Conservation (phyloP, 2,113 vertebrate genomes). For the Acanthochromis polyacanthus region DNA sequence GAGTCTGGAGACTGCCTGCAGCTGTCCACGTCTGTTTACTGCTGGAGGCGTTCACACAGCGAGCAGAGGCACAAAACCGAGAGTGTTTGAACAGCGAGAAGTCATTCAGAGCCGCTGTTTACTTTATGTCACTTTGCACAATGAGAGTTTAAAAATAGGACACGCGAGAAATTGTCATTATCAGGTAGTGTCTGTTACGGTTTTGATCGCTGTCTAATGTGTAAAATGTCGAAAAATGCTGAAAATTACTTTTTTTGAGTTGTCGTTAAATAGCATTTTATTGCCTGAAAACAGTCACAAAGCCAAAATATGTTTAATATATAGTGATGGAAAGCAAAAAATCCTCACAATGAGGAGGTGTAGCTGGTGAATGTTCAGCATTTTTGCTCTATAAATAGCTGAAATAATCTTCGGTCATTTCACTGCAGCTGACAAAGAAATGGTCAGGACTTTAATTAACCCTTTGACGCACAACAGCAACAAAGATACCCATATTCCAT, state of each 20-base stretch:
- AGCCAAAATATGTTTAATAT: neutral
- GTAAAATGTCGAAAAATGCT: neutral
- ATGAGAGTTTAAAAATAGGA: neutral
- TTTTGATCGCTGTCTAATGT: neutral
- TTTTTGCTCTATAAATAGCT: too few relatives aligned
- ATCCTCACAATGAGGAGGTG: neutral
- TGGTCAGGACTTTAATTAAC: too few relatives aligned
- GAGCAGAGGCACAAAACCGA: conserved; percentile 19
- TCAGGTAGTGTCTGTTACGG: neutral
- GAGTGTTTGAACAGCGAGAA: conserved; percentile 65
- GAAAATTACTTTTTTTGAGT: neutral
- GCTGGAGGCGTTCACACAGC: conserved; percentile 37
- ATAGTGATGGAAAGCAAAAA: neutral
- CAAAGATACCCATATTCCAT: too few relatives aligned
- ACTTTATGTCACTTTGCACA: conserved; percentile 21
- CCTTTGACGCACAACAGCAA: too few relatives aligned
- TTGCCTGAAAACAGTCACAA: too few relatives aligned
- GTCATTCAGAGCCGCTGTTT: conserved; percentile 38
- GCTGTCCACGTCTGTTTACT: conserved; percentile 67
- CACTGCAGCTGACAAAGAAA: too few relatives aligned
- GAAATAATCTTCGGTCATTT: too few relatives aligned
- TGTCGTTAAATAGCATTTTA: neutral
- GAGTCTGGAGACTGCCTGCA: conserved; percentile 61
- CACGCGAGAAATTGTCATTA: neutral
- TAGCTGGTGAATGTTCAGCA: neutral